phyloP scores from a whole-genome alignment of 2,797 vertebrate species.

The Anabas testudineus region DNA sequence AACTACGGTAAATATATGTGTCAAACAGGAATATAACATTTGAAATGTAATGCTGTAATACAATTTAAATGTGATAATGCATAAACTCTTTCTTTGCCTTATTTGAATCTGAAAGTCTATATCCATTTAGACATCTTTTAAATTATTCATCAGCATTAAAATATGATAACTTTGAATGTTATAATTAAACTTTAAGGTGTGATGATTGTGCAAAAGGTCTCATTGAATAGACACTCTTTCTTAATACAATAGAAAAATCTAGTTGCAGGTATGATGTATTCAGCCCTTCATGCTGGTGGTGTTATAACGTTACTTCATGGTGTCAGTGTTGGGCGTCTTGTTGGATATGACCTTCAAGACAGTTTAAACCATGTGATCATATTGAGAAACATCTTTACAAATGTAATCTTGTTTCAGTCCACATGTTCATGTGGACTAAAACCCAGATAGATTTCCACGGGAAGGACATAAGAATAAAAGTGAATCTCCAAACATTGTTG shows the following conservation, averaged over 20 bases:
- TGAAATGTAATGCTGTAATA: no score
- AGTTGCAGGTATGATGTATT: not conserved
- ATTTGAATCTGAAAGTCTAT: not conserved
- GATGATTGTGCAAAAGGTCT: not conserved
- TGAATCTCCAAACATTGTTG: conserved; percentile 14
- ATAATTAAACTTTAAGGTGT: no score
- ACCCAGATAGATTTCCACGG: not conserved
- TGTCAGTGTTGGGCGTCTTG: not conserved
- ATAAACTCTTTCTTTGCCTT: no score
- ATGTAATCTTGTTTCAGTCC: not conserved
- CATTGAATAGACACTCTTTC: no score
- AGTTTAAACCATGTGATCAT: not conserved
- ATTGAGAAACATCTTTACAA: not conserved
- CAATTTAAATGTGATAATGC: no score
- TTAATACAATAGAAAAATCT: not conserved
- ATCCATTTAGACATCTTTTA: not conserved
- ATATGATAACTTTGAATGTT: no score
- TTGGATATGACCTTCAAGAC: no score
- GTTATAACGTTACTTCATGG: no score
- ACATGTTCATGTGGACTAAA: not conserved
- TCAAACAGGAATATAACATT: no score
- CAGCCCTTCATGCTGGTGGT: no score
- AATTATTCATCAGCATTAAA: not conserved
- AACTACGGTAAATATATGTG: not conserved
- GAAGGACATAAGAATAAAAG: not conserved